These are phyloP conservation scores for Seira sanloemensis DNA, from an alignment of 2,888 invertebrate species.

Conservation along the genomic window DNA sequence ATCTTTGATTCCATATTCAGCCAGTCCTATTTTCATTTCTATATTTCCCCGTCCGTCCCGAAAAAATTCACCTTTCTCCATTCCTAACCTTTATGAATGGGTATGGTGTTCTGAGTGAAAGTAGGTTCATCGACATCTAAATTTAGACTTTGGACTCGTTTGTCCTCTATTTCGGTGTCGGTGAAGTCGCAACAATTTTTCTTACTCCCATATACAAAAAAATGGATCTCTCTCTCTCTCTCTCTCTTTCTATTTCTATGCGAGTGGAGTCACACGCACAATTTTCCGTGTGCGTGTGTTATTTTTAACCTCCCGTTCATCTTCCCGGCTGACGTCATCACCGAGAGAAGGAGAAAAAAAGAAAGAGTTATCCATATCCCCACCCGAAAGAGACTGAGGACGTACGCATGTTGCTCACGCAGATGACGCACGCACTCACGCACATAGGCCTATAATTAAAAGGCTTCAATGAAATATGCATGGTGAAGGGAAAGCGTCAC, in stretches of 20 bases:
- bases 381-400: slow-evolving; percentile 48
- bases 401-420: slow-evolving; percentile 53
- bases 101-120: no score
- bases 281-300: no score
- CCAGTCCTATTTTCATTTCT: no score
- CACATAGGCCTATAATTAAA: slow-evolving; percentile 38
- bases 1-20: no score
- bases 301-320: no score
- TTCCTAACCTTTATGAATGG: slow-evolving; percentile 51
- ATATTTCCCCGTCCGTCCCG: no score
- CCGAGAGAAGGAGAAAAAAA: no score
- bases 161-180: slow-evolving; percentile 5
- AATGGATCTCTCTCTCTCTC: slow-evolving; percentile 8
- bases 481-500: neutral
- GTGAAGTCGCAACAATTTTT: slow-evolving; percentile 13
- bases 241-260: neutral
- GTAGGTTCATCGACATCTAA: slow-evolving; percentile 59
- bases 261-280: no score
- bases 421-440: slow-evolving; percentile 63
- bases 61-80: neutral
- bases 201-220: slow-evolving; percentile 36
- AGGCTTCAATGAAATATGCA: slow-evolving; percentile 32
- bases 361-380: slow-evolving; percentile 40
- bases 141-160: slow-evolving; percentile 47
- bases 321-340: neutral